A percentile compares a stretch with the other conserved stretches of the same genome.
These are phyloP conservation scores for Pangasianodon gigas DNA, from an alignment of 2,113 vertebrate species.

Conservation along the genomic window DNA sequence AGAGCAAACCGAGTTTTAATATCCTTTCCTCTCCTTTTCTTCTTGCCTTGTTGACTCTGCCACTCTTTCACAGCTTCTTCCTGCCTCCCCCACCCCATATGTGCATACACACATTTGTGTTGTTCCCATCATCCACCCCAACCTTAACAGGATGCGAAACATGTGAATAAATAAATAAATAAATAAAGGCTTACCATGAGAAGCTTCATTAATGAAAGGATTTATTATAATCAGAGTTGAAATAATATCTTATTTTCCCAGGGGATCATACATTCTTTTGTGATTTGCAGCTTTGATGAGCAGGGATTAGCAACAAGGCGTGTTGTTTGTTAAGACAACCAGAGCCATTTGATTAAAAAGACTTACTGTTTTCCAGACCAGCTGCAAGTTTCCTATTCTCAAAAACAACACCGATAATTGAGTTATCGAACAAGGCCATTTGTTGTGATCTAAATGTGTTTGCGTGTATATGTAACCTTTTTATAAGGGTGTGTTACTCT, in stretches of 20 bases:
- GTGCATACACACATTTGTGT: not conserved
- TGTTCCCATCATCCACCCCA: not conserved
- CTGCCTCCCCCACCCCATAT: slow-evolving; percentile 15
- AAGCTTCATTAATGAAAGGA: slow-evolving; percentile 16
- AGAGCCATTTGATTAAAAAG: not conserved
- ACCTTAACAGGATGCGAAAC: not conserved
- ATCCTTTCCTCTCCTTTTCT: not conserved
- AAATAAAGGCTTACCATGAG: not conserved
- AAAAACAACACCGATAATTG: not conserved
- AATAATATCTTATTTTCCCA: slow-evolving; percentile 1
- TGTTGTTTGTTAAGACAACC: slow-evolving; percentile 1
- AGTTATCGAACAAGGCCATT: slow-evolving; percentile 7
- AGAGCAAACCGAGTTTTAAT: not conserved
- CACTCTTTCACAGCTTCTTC: slow-evolving; percentile 13
- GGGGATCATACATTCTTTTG: not conserved
- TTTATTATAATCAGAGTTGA: slow-evolving; percentile 4
- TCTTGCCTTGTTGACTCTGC: slow-evolving; percentile 17
- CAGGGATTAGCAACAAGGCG: not conserved
- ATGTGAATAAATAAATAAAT: not conserved
- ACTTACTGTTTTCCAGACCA: not conserved
- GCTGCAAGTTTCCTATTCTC: not conserved
- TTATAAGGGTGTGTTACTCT: not conserved
- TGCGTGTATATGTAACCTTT: slow-evolving; percentile 20
- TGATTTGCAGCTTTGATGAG: slow-evolving; percentile 16
- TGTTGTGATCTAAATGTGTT: slow-evolving; percentile 23